These are phyloP conservation scores for Hippocampus zosterae DNA, from an alignment of 2,113 vertebrate genomes.

Conservation along the genomic window DNA sequence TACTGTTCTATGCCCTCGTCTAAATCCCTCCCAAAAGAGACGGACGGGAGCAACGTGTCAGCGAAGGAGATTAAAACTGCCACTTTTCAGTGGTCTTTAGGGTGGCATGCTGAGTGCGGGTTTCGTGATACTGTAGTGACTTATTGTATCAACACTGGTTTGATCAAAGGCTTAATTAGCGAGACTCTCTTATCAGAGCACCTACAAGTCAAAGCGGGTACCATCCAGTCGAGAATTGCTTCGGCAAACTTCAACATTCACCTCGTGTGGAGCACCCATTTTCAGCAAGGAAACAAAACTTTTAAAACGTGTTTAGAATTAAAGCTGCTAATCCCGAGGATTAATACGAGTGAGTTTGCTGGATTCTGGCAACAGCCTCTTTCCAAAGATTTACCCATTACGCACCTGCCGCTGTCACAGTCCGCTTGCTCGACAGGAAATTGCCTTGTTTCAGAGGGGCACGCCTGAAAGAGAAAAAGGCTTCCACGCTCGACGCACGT, in stretches of 20 bases:
- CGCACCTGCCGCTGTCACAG: conserved; percentile 66
- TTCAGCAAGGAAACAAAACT: conserved; percentile 57
- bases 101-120: conserved; percentile 28
- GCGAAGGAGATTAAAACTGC: conserved; percentile 53
- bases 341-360: conserved; percentile 74
- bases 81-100: conserved; percentile 42
- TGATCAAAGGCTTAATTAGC: conserved; percentile 52
- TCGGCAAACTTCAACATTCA: conserved; percentile 29
- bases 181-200: conserved; percentile 17
- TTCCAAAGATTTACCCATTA: conserved; percentile 67
- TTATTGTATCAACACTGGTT: conserved; percentile 24
- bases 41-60: conserved; percentile 19
- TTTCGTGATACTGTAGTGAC: conserved; percentile 34
- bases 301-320: conserved; percentile 65
- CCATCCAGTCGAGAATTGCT: not conserved
- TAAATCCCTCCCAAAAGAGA: conserved; percentile 61
- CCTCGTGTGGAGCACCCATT: conserved; percentile 45
- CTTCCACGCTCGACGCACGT: conserved; percentile 14
- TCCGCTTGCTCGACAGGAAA: conserved; percentile 54
- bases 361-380: conserved; percentile 67
- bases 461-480: conserved; percentile 35
- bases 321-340: conserved; percentile 68
- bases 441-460: conserved; percentile 56
- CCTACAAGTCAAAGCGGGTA: conserved; percentile 32
- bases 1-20: conserved; percentile 53